Evolutionary conservation across 1,140 invertebrate species (phyloP).

Genomic region (Drosophila pruinosa): DNA sequence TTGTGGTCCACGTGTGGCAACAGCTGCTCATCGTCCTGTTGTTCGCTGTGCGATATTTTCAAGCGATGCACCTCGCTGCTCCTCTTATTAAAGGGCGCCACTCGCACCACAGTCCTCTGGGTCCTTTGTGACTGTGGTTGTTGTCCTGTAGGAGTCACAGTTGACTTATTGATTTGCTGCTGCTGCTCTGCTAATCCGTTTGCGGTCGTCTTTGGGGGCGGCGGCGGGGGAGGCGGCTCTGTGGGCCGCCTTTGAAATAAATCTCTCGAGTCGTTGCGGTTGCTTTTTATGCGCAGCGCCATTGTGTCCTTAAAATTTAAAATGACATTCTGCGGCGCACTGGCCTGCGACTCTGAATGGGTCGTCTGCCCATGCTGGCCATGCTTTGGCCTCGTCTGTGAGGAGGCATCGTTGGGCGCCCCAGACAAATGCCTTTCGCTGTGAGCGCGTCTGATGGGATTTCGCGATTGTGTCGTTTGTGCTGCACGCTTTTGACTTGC

Average conservation of each 20-base stretch:
- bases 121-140: too few species aligned
- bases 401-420: conserved; percentile 16
- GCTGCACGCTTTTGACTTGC: conserved; percentile 73
- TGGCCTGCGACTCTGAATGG: conserved; percentile 25
- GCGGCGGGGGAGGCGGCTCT: conserved; percentile 83
- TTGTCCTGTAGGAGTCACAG: conserved; percentile 5
- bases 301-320: conserved; percentile 89
- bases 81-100: conserved; percentile 78
- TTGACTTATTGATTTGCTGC: conserved; percentile 53
- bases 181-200: conserved; percentile 59
- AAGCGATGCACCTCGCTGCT: conserved; percentile 84
- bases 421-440: conserved; percentile 80
- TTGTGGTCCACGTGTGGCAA: conserved; percentile 31
- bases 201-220: conserved; percentile 42
- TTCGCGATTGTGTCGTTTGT: conserved; percentile 82
- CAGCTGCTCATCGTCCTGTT: conserved; percentile 16
- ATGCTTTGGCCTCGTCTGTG: neutral
- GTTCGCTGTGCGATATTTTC: conserved; percentile 84
- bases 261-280: conserved; percentile 85
- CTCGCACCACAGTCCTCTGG: conserved; percentile 74
- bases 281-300: conserved; percentile 88
- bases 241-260: conserved; percentile 83
- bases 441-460: conserved; percentile 82
- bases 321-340: conserved; percentile 78
- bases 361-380: conserved; percentile 5